Percentiles rank a stretch among this genome's conserved stretches.
Conservation (phyloP, 2,888 invertebrate genomes). For the Cheilosia impressa region DNA sequence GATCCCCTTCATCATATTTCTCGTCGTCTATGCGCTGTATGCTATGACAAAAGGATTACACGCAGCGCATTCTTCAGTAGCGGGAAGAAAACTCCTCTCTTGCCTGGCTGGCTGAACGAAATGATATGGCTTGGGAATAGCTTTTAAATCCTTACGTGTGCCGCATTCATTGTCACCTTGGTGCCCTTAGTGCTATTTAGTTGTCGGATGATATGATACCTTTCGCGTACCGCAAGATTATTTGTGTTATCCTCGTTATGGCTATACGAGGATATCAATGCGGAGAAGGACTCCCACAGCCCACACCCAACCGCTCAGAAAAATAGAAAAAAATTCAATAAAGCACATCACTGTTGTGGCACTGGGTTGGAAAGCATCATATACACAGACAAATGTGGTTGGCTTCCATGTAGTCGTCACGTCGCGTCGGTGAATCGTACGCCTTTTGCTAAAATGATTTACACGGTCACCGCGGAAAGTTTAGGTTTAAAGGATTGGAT, state of each 20-base stretch:
- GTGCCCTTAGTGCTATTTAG: neutral
- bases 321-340: conserved; percentile 68
- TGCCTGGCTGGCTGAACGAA: conserved; percentile 19
- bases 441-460: conserved; percentile 61
- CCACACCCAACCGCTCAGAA: conserved; percentile 38
- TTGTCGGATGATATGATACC: conserved; percentile 29
- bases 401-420: conserved; percentile 8
- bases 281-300: neutral
- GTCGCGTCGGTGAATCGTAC: conserved; percentile 51
- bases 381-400: conserved; percentile 43
- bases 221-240: conserved; percentile 53
- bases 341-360: conserved; percentile 51
- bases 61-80: conserved; percentile 47
- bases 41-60: conserved; percentile 66
- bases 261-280: conserved; percentile 22
- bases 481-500: conserved; percentile 27
- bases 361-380: conserved; percentile 18
- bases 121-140: conserved; percentile 50
- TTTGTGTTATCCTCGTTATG: conserved; percentile 63
- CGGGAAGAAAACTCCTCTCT: conserved; percentile 15
- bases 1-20: conserved; percentile 48
- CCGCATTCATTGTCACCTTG: conserved; percentile 27
- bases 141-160: conserved; percentile 63
- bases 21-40: neutral
- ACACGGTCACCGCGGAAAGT: conserved; percentile 58